Evolutionary conservation across 2,888 invertebrate genomes (phyloP), one percentile per base, ranked within the genome.

Genomic region (Netelia fuscicornis): DNA sequence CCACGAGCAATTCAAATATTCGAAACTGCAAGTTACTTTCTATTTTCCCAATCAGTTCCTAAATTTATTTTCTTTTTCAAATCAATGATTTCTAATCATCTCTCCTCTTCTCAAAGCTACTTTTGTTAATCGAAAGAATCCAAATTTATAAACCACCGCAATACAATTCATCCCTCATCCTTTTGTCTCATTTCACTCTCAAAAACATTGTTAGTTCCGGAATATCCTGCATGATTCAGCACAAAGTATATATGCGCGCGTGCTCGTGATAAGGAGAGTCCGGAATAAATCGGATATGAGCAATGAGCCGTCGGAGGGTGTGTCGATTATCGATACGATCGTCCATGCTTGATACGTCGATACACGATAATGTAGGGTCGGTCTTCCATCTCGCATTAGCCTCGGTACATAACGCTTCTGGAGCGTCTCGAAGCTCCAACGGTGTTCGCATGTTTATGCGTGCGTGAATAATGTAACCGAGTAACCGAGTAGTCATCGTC

Each of bases 321-420:
- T 76, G 85, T 82, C 82, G 76, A 83, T 83, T 85, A 85, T 81
- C 81, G 81, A 81, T 78, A 37, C 17, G 58, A 20, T 58, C 17
- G 5, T 58, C 20, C 9, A 20, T 58, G 20, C 20, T 20, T 9
- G 58, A 58, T 58, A 17, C 17, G 8, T 58, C 9, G 20, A 20
- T 10, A 20, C 8, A 58, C 58, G 17, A 78, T 68, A 68, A 54
- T 37, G 62, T 72, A 64, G 79, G 80, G 60, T 80, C 82, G 77
- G 62, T 80, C 80, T 76, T 80, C 79, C 82, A 79, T 72, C 60
- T 11, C 76, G 37, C 80, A 77, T 83, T 82, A 80, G 85, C 77
- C 80, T 20, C 82, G 82, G 82, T 76, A 83, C 76, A 68, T 76
- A 60, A 74, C 48, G 54, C 52, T 76, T 80, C 60, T 58, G 60